Evolutionary conservation across 2,113 vertebrate species (phyloP).

Genomic region (Toxotes chatareus): DNA sequence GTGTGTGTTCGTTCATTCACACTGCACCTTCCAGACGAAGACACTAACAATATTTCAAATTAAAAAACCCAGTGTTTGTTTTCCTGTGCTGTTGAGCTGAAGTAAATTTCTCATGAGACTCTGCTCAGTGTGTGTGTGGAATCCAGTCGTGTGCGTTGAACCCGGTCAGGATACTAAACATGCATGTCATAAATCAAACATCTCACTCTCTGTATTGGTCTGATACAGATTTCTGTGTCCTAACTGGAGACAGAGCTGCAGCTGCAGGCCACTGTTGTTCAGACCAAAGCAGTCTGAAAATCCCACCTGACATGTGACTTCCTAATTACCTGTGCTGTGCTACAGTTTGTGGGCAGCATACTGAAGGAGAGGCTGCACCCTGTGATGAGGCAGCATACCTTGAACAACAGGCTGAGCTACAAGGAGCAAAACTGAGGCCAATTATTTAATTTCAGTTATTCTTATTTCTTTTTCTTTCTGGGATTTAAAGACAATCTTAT

Average conservation of each 20-base stretch:
- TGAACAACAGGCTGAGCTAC: constrained; percentile 7
- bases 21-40: too few relatives aligned
- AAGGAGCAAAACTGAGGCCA: background rate
- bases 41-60: too few relatives aligned
- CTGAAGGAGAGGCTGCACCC: constrained; percentile 2
- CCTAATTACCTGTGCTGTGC: background rate
- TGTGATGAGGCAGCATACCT: background rate
- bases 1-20: too few relatives aligned
- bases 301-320: constrained; percentile 24
- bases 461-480: background rate
- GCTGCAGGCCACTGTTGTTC: background rate
- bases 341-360: background rate
- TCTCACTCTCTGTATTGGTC: too few relatives aligned
- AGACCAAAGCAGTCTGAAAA: background rate
- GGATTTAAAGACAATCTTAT: background rate
- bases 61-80: too few relatives aligned
- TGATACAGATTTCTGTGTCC: too few relatives aligned
- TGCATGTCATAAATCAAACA: background rate
- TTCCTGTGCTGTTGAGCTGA: background rate
- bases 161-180: background rate
- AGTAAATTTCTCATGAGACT: background rate
- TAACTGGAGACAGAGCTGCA: background rate
- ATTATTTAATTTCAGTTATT: background rate
- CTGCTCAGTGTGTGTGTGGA: too few relatives aligned
- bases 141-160: background rate